A percentile compares a stretch with the other conserved stretches of the same genome.
phyloP scores from a whole-genome alignment of 2,797 vertebrate genomes.

The Florisuga fusca region DNA sequence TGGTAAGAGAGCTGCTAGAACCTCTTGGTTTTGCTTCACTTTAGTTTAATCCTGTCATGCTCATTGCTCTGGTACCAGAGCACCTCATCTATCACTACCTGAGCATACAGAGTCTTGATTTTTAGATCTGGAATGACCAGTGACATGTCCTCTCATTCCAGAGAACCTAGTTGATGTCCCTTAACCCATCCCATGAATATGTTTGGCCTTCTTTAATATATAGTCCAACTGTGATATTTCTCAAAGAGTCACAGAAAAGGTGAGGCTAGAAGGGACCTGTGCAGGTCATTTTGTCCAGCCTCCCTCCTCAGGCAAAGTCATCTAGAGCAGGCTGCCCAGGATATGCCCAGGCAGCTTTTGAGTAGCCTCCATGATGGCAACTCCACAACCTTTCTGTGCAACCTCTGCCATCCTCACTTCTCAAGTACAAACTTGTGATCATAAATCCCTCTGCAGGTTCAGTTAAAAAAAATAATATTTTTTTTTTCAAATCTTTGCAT shows the following conservation, averaged over 20 bases:
- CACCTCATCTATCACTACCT: not conserved
- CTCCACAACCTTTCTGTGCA: not conserved
- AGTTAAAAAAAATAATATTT: not conserved
- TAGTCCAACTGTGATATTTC: not conserved
- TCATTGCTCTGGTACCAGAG: rapidly evolving
- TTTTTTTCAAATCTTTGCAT: not conserved
- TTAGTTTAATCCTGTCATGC: not conserved
- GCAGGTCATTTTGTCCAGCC: not conserved
- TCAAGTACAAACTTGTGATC: not conserved
- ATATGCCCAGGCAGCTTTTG: not conserved
- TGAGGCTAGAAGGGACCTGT: not conserved
- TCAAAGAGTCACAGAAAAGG: not conserved
- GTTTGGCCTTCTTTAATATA: not conserved
- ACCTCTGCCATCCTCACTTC: not conserved
- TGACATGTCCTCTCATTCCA: not conserved
- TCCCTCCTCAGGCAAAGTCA: not conserved
- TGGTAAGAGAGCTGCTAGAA: not conserved
- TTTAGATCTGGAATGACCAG: not conserved
- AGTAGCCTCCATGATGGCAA: not conserved
- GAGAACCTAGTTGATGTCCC: not conserved
- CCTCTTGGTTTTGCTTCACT: not conserved
- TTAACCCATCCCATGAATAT: not conserved
- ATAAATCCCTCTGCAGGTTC: not conserved
- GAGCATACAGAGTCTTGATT: not conserved
- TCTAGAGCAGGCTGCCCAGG: not conserved